phyloP scores from a whole-genome alignment of 2,797 vertebrate species.

The Salmo trutta region DNA sequence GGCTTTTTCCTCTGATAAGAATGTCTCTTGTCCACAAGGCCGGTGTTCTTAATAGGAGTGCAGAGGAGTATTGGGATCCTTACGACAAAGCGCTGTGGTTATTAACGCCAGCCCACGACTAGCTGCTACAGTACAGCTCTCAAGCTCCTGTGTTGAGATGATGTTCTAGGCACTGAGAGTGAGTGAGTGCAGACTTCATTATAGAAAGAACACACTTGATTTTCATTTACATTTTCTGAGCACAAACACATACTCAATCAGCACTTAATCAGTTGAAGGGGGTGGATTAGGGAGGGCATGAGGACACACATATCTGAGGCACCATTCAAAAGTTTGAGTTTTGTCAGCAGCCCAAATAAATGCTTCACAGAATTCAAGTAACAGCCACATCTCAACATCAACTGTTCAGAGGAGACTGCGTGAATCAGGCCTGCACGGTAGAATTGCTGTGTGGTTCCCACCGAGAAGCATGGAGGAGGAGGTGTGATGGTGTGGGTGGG shows the following conservation, averaged over 20 bases:
- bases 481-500: too few relatives aligned
- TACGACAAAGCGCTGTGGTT: constrained; percentile 2
- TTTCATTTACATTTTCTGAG: constrained; percentile 36
- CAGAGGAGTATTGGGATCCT: constrained; percentile 34
- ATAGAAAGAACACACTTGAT: constrained; percentile 22
- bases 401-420: too few relatives aligned
- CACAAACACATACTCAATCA: constrained; percentile 20
- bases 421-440: too few relatives aligned
- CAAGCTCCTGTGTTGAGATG: constrained; percentile 21
- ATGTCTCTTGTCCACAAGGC: constrained; percentile 58
- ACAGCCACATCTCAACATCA: too few relatives aligned
- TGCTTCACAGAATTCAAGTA: too few relatives aligned
- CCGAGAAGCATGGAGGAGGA: too few relatives aligned
- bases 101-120: constrained; percentile 1
- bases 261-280: constrained; percentile 7
- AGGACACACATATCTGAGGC: too few relatives aligned
- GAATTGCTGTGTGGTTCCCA: too few relatives aligned
- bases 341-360: too few relatives aligned
- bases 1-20: constrained; percentile 61
- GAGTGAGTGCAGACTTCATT: constrained; percentile 37
- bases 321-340: too few relatives aligned
- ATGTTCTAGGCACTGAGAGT: constrained; percentile 30
- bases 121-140: background rate
- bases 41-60: constrained; percentile 41
- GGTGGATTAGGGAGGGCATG: too few relatives aligned